Base-by-base conservation (phyloP, 2,888 invertebrate genomes). In the Diadegma fenestrale region DNA sequence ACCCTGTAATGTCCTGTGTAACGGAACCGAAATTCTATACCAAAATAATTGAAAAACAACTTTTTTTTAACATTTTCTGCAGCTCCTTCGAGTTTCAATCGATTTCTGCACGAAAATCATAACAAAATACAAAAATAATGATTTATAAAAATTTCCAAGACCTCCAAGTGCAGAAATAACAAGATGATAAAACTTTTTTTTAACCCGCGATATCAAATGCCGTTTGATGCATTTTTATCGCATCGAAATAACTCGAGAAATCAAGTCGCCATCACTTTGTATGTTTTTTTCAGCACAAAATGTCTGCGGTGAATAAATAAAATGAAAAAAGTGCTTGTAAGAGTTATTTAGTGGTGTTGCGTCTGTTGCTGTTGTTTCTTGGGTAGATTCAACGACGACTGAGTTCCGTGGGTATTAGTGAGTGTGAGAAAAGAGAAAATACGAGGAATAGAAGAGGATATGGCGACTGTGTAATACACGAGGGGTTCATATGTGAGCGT, bases 401-500 rank as follows among this genome's bases (percentile, higher is more conserved):
- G 71, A 79, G 61, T 45, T 14, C 43, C 48, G 30, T 69, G 69
- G 51, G 51, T 12, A 22, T 79, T n/a, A 43, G 75, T 26, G 61
- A 61, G 61, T 33, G 37, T 61, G 71, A 19, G 45, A 41, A 77
- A 68, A 80, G 43, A 82, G 22, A 78, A 69, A 73, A 72, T 66
- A 51, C 19, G 61, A 81, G 54, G 73, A 75, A 76, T 45, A 82
- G 76, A n/a, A 33, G 26, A 72, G 71, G 72, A 80, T 64, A 72
- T 58, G 14, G 51, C 41, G 80, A 41, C 22, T 30, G 14, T 41
- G 37, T 77, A 63, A 64, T 72, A 86, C 85, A 87, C 87, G 86
- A 88, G 43, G 76, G 90, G 91, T 93, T 92, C 93, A 93, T 92
- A 93, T 93, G 93, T 93, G 93, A 93, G 93, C 93, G 91, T 93